These are phyloP conservation scores for Chloroceryle amazona DNA, from an alignment of 2,797 vertebrate species.

Conservation along the genomic window DNA sequence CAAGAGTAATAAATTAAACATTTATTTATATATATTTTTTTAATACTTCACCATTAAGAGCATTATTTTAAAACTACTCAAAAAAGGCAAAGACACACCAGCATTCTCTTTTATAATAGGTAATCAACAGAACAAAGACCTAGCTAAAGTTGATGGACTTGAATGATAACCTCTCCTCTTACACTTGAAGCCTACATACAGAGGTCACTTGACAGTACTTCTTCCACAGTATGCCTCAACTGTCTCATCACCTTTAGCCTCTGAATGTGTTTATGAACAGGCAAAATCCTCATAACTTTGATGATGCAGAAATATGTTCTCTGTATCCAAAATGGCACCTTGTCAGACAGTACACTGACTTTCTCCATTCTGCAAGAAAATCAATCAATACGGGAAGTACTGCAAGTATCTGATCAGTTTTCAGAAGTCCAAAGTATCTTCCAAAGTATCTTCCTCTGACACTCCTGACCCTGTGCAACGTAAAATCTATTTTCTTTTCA, in stretches of 20 bases:
- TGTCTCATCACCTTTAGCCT: background rate
- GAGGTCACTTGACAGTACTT: background rate
- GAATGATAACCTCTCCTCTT: background rate
- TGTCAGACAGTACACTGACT: background rate
- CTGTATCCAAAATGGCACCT: background rate
- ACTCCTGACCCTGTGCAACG: background rate
- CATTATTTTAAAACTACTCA: background rate
- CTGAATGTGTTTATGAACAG: background rate
- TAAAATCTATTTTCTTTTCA: background rate
- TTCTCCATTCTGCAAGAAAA: background rate
- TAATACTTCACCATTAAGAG: background rate
- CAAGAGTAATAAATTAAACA: background rate
- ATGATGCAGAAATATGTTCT: background rate
- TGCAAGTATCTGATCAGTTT: background rate
- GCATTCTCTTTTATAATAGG: background rate
- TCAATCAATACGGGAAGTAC: background rate
- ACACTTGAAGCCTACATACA: background rate
- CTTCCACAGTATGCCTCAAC: background rate
- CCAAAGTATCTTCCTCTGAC: background rate
- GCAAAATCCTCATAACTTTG: background rate
- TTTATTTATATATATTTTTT: background rate
- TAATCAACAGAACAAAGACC: background rate
- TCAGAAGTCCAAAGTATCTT: background rate
- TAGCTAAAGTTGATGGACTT: background rate
- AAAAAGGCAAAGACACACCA: background rate